A percentile compares a stretch with the other conserved stretches of the same genome.
Conservation (phyloP, 2,113 vertebrate genomes). For the Dipodomys stephensi region DNA sequence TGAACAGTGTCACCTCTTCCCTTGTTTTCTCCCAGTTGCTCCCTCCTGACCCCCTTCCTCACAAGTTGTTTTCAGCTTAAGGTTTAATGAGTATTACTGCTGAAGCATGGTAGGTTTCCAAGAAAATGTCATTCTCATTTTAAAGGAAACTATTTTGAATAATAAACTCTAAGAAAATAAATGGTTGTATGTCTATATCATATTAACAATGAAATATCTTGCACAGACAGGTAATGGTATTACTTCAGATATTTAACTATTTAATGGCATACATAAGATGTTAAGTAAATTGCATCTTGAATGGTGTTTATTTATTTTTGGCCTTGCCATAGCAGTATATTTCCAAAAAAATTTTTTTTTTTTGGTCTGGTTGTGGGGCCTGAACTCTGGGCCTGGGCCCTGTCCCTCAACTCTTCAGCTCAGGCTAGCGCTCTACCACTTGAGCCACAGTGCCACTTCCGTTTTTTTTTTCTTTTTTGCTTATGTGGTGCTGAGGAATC, state of each 20-base stretch:
- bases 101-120: background rate
- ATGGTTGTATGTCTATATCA: background rate
- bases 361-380: too few relatives aligned
- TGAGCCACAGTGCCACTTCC: too few relatives aligned
- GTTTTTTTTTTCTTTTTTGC: too few relatives aligned
- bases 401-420: too few relatives aligned
- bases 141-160: background rate
- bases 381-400: too few relatives aligned
- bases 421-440: too few relatives aligned
- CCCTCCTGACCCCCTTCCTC: too few relatives aligned
- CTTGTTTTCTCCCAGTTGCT: too few relatives aligned
- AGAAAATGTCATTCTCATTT: background rate
- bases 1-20: too few relatives aligned
- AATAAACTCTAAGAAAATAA: slow-evolving; percentile 42
- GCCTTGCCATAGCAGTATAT: background rate
- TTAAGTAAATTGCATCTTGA: background rate
- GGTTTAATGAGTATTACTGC: too few relatives aligned
- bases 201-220: background rate
- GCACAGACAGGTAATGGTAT: background rate
- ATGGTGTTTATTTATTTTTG: slow-evolving; percentile 4
- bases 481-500: too few relatives aligned
- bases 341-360: background rate
- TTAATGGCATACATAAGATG: background rate
- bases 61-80: too few relatives aligned
- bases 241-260: background rate